These are phyloP conservation scores for Stenodema calcarata DNA, from an alignment of 2,888 invertebrate species.

Conservation along the genomic window DNA sequence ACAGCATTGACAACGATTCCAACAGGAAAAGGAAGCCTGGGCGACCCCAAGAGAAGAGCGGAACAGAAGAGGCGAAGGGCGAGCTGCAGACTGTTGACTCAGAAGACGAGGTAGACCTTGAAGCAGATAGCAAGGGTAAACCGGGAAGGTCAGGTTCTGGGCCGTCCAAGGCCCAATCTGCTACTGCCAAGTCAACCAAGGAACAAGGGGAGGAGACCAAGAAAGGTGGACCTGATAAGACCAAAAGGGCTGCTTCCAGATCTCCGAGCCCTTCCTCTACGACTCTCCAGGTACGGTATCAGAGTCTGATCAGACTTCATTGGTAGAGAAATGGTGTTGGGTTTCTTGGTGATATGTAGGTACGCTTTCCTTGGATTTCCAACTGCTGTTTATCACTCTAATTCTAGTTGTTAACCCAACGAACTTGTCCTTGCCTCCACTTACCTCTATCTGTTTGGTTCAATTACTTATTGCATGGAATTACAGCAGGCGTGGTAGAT, in stretches of 20 bases:
- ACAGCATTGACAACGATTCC: neutral
- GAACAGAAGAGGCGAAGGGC: neutral
- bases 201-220: neutral
- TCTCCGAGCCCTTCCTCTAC: neutral
- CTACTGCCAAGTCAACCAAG: neutral
- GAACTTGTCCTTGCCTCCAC: too few relatives aligned
- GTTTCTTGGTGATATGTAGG: too few relatives aligned
- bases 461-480: too few relatives aligned
- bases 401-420: too few relatives aligned
- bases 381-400: too few relatives aligned
- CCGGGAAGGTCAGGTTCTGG: neutral
- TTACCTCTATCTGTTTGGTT: too few relatives aligned
- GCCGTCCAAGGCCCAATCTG: neutral
- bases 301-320: neutral
- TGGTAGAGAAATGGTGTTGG: neutral
- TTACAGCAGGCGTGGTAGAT: too few relatives aligned
- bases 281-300: neutral
- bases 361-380: too few relatives aligned
- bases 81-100: neutral
- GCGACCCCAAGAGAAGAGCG: neutral
- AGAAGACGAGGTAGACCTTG: neutral
- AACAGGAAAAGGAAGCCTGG: neutral
- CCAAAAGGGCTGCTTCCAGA: neutral
- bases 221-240: neutral
- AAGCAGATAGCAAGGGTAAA: neutral